A percentile compares a stretch with the other conserved stretches of the same genome.
phyloP scores from a whole-genome alignment of 2,888 invertebrate species.

The Hetaerina titia region DNA sequence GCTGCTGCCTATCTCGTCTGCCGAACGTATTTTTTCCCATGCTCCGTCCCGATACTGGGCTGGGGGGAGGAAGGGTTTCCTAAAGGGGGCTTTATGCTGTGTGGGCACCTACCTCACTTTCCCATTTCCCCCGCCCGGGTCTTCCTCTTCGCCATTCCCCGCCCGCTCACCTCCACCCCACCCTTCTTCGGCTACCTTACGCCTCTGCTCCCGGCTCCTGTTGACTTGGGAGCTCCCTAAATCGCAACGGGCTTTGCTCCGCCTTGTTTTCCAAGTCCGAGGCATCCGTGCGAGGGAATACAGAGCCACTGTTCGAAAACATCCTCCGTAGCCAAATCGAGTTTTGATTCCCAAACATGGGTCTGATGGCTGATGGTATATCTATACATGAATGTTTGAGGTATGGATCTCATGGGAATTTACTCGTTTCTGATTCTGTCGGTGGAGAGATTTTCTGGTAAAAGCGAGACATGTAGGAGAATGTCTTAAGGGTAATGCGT shows the following conservation, averaged over 20 bases:
- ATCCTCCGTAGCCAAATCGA: conserved; percentile 49
- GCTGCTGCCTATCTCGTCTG: conserved; percentile 38
- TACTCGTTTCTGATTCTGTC: no score
- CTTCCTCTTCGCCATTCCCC: background rate
- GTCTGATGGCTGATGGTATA: background rate
- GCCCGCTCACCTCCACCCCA: background rate
- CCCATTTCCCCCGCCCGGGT: background rate
- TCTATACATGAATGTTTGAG: background rate
- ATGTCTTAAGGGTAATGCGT: no score
- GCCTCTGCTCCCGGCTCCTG: background rate
- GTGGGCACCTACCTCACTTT: conserved; percentile 46
- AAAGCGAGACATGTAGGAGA: no score
- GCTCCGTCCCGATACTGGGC: background rate
- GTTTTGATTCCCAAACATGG: conserved; percentile 55
- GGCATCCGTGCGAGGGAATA: background rate
- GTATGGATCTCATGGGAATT: background rate
- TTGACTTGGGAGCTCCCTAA: background rate
- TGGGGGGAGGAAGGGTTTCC: background rate
- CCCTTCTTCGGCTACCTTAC: conserved; percentile 3
- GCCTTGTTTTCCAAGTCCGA: conserved; percentile 58
- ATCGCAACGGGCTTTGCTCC: conserved; percentile 47
- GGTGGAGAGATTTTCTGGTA: no score
- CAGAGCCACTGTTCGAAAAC: conserved; percentile 20
- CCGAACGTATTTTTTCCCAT: conserved; percentile 52
- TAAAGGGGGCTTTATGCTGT: conserved; percentile 33